Evolutionary conservation across 2,888 invertebrate species (phyloP).

Genomic region (Synanthedon tipuliformis): DNA sequence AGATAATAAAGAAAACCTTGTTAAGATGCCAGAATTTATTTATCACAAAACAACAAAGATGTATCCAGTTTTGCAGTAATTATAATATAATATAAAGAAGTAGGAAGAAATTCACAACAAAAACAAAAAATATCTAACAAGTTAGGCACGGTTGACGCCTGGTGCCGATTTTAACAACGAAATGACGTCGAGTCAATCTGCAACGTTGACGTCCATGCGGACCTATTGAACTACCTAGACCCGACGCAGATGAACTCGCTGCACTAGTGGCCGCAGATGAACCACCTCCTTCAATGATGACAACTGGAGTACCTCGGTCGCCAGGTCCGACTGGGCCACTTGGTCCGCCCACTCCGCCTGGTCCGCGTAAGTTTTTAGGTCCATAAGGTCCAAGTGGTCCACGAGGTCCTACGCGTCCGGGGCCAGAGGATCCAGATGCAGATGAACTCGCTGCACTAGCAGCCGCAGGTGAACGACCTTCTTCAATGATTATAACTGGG

Average conservation of each 20-base stretch:
- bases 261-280: conserved; percentile 1
- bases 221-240: conserved; percentile 13
- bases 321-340: not conserved
- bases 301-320: not conserved
- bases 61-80: conserved; percentile 24
- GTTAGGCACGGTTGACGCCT: conserved; percentile 29
- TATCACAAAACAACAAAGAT: conserved; percentile 25
- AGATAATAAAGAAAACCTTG: too few species aligned
- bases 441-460: too few species aligned
- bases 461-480: too few species aligned
- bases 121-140: conserved; percentile 23
- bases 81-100: not conserved
- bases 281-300: conserved; percentile 2
- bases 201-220: conserved; percentile 2
- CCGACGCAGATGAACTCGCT: conserved; percentile 14
- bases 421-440: too few species aligned
- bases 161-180: conserved; percentile 34
- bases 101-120: conserved; percentile 6
- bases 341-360: not conserved
- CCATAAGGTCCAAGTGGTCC: too few species aligned
- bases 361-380: conserved; percentile 3
- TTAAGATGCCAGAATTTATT: conserved; percentile 33
- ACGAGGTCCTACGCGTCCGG: too few species aligned
- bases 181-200: conserved; percentile 14
- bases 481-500: too few species aligned